Conservation (phyloP, 2,888 invertebrate genomes). For the Lissocephala sabroskyi region DNA sequence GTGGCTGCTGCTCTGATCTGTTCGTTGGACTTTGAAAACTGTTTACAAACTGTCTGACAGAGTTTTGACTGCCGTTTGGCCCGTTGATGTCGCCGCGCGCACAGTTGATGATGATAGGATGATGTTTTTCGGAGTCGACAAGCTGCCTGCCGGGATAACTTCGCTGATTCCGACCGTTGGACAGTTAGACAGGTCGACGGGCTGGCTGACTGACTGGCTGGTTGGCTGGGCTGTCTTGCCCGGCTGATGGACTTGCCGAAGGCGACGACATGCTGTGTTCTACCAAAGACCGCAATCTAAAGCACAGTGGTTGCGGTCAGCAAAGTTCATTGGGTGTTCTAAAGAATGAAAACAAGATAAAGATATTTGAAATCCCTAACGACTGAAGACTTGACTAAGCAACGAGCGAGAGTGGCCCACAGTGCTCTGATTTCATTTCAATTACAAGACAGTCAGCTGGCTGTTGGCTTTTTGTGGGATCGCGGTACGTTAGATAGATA, state of each 20-base stretch:
- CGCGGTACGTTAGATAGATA: conserved; percentile 27
- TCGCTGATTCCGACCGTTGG: no score
- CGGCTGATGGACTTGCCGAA: conserved; percentile 36
- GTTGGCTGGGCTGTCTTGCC: conserved; percentile 15
- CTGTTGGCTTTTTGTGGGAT: no score
- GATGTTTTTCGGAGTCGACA: conserved; percentile 31
- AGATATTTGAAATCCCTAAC: no score
- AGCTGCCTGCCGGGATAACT: not conserved
- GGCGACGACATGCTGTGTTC: conserved; percentile 56
- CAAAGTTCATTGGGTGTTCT: no score
- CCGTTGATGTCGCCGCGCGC: conserved; percentile 56
- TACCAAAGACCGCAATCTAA: conserved; percentile 11
- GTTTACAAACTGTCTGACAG: conserved; percentile 66
- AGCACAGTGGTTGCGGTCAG: no score
- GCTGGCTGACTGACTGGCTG: conserved; percentile 4
- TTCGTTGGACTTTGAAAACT: conserved; percentile 55
- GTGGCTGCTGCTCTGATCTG: conserved; percentile 25
- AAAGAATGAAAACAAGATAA: no score
- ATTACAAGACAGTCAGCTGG: conserved; percentile 40
- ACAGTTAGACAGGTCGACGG: no score
- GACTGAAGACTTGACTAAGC: no score
- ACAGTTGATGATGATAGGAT: conserved; percentile 33
- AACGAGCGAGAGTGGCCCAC: not conserved
- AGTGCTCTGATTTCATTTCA: conserved; percentile 31
- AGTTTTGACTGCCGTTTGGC: conserved; percentile 55